Evolutionary conservation across 1,140 invertebrate genomes (phyloP).

Genomic region (Drosophila funebris): DNA sequence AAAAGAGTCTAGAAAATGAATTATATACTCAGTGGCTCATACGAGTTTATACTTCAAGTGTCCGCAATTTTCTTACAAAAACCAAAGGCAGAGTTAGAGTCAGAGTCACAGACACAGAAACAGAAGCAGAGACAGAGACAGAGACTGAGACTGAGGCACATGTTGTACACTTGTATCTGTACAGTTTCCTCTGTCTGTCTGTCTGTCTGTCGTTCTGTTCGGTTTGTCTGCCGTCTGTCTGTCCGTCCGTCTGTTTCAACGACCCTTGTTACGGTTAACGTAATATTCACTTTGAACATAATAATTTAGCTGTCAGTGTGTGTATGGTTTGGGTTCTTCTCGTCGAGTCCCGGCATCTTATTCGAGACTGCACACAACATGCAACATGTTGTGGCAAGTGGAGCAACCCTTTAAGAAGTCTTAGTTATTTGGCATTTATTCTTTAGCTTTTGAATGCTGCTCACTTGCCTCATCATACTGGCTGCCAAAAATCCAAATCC

Average conservation of each 20-base stretch:
- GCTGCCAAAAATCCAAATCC: slow-evolving; percentile 2
- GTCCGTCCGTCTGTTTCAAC: slow-evolving; percentile 8
- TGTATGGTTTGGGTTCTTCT: neutral
- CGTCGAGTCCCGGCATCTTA: neutral
- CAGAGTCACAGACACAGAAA: neutral
- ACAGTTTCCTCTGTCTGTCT: neutral
- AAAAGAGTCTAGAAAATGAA: neutral
- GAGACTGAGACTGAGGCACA: slow-evolving; percentile 1
- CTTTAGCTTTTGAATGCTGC: slow-evolving; percentile 16
- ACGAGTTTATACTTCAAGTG: slow-evolving; percentile 1
- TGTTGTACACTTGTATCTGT: slow-evolving; percentile 32
- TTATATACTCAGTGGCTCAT: slow-evolving; percentile 1
- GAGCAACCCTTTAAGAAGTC: slow-evolving; percentile 20
- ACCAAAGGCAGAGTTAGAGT: neutral
- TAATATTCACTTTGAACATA: slow-evolving; percentile 66
- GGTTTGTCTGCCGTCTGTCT: too few species aligned
- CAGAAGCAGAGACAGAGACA: neutral
- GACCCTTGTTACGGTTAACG: slow-evolving; percentile 59
- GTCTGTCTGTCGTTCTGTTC: neutral
- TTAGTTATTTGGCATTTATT: slow-evolving; percentile 16
- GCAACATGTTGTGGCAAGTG: slow-evolving; percentile 37
- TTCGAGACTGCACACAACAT: neutral
- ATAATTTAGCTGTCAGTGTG: slow-evolving; percentile 49
- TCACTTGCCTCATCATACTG: neutral
- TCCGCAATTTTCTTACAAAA: neutral